phyloP scores from a whole-genome alignment of 2,113 vertebrate genomes.

The Trogon melanurus region DNA sequence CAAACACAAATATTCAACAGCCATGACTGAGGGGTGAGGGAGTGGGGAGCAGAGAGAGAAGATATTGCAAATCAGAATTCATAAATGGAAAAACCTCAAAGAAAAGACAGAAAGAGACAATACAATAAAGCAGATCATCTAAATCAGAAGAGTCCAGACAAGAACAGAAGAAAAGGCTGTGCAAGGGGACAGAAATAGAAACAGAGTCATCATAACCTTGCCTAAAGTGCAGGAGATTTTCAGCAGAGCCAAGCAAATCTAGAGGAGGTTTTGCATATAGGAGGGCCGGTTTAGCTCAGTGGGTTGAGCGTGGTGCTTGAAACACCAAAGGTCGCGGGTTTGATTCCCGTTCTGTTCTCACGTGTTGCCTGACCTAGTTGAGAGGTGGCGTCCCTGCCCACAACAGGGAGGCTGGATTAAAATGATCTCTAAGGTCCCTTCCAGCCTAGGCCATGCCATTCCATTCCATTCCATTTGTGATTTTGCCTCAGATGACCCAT shows the following conservation, averaged over 20 bases:
- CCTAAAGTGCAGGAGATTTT: not conserved
- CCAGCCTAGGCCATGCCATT: no score
- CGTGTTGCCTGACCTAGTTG: no score
- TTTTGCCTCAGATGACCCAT: not conserved
- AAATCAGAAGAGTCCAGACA: not conserved
- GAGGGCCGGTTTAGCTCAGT: no score
- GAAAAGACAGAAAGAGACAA: not conserved
- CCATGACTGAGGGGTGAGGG: accelerated
- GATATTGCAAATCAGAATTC: not conserved
- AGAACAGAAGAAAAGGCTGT: not conserved
- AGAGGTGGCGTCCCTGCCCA: no score
- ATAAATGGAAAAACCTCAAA: not conserved
- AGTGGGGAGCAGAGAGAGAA: not conserved
- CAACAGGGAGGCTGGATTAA: no score
- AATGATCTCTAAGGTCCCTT: no score
- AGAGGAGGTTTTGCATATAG: not conserved
- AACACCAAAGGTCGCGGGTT: no score
- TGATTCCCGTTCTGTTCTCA: no score
- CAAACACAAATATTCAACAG: not conserved
- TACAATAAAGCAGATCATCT: not conserved
- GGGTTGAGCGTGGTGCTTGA: no score
- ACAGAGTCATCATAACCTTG: not conserved
- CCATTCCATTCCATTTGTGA: no score
- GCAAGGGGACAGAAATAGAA: not conserved
- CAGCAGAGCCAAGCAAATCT: not conserved